Conservation (phyloP, 2,888 invertebrate genomes). For the Xanthia togata region DNA sequence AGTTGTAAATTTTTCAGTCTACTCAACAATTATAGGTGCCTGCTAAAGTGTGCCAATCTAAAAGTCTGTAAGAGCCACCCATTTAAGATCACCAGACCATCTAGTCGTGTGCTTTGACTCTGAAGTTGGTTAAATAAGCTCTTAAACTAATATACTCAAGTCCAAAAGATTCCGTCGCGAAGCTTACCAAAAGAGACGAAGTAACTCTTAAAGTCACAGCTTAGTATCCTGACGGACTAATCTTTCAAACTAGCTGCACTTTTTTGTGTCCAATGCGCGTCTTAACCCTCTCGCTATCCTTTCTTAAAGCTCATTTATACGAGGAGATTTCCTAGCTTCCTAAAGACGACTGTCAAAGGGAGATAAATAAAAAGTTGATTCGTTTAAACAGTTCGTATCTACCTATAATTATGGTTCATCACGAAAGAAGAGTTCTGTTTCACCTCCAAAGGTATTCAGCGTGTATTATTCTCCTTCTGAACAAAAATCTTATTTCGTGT, state of each 20-base stretch:
- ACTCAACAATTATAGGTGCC: neutral
- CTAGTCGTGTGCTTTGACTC: constrained; percentile 1
- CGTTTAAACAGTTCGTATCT: neutral
- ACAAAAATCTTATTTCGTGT: neutral
- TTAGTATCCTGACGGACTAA: constrained; percentile 24
- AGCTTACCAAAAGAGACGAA: neutral
- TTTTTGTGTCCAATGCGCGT: constrained; percentile 20
- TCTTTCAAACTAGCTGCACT: constrained; percentile 30
- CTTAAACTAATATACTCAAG: constrained; percentile 23
- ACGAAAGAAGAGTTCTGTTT: neutral
- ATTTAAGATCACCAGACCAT: neutral
- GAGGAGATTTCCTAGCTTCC: neutral
- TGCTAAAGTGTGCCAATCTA: neutral
- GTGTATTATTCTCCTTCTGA: no score
- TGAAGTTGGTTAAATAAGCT: constrained; percentile 27
- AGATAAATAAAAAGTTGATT: neutral
- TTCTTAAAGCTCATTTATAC: neutral
- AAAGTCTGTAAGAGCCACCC: neutral
- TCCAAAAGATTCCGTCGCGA: neutral
- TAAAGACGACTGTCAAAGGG: neutral
- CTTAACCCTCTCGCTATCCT: neutral
- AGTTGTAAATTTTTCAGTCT: no score
- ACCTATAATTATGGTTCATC: neutral
- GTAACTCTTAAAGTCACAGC: constrained; percentile 3
- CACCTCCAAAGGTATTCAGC: neutral